Evolutionary conservation across 2,888 invertebrate genomes (phyloP).

Genomic region (Limnephilus rhombicus): DNA sequence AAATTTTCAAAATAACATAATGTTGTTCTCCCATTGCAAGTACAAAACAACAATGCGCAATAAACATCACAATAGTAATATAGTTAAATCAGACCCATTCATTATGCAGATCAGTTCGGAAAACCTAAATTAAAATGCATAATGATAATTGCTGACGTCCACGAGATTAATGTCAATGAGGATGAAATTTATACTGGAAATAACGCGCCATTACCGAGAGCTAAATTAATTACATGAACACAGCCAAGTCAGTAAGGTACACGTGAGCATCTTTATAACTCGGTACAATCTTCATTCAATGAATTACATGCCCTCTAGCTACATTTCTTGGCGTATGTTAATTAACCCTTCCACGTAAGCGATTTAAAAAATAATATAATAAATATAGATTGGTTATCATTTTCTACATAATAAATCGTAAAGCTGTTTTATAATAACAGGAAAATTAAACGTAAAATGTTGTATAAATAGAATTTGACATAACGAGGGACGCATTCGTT

Average conservation of each 20-base stretch:
- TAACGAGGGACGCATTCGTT: background rate
- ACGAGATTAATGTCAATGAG: constrained; percentile 22
- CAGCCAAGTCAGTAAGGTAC: background rate
- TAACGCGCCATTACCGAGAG: constrained; percentile 16
- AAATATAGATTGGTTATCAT: background rate
- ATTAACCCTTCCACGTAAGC: background rate
- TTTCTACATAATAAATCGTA: background rate
- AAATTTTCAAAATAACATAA: background rate
- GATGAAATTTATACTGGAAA: constrained; percentile 29
- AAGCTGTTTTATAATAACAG: background rate
- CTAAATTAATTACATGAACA: constrained; percentile 17
- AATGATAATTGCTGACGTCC: constrained; percentile 29
- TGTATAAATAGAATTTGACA: background rate
- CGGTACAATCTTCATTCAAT: constrained; percentile 21
- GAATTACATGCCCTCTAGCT: constrained; percentile 20
- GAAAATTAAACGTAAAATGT: background rate
- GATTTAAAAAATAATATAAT: background rate
- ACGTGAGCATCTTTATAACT: constrained; percentile 23
- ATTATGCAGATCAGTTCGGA: constrained; percentile 18
- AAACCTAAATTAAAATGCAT: constrained; percentile 31
- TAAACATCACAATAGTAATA: background rate
- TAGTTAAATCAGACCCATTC: constrained; percentile 2
- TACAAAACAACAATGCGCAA: background rate
- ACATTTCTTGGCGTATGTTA: background rate
- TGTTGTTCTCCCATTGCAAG: background rate